phyloP scores from a whole-genome alignment of 30 jellyfish, hydroid and myxozoan genomes.

The Mastigias papua region DNA sequence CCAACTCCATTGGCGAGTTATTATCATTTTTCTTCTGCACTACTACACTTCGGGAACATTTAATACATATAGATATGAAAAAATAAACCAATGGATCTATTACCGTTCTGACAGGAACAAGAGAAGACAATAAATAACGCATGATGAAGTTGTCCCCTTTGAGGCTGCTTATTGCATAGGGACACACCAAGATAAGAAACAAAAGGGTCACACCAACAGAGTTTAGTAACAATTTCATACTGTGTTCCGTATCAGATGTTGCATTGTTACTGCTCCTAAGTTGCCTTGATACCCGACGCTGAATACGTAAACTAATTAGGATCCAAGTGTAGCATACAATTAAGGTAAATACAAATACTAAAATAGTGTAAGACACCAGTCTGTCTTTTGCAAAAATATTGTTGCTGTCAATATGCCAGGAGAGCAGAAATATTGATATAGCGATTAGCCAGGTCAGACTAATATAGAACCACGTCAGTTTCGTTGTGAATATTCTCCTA shows the following conservation, averaged over 20 bases:
- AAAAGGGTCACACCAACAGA: constrained; percentile 15
- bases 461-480: neutral
- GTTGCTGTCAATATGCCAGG: neutral
- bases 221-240: neutral
- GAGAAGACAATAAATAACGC: neutral
- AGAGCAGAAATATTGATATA: neutral
- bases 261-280: neutral
- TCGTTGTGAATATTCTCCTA: neutral
- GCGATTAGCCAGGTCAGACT: neutral
- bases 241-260: neutral
- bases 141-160: neutral
- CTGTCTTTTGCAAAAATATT: neutral
- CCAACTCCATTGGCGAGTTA: too few species aligned
- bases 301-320: neutral
- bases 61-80: neutral
- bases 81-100: constrained; percentile 12
- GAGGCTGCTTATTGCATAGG: too few species aligned
- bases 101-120: constrained; percentile 6
- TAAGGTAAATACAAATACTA: neutral
- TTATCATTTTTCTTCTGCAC: too few species aligned
- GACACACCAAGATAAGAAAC: neutral
- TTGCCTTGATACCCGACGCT: neutral
- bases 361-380: neutral
- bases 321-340: neutral
- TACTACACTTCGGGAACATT: neutral